phyloP scores from a whole-genome alignment of 2,888 invertebrate genomes.

The Falcaria lacertinaria region DNA sequence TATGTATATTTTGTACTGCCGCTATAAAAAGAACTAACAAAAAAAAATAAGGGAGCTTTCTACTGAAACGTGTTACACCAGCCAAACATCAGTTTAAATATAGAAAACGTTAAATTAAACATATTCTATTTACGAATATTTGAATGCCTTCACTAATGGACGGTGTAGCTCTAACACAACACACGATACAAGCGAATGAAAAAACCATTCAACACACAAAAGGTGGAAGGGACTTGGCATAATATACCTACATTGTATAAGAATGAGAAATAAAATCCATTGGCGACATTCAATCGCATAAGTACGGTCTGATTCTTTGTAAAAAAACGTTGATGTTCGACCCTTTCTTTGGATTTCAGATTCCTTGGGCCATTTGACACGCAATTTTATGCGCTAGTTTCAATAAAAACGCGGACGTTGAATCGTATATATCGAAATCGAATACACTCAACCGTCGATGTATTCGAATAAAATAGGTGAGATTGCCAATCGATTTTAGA shows the following conservation, averaged over 20 bases:
- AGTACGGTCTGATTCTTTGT: slow-evolving; percentile 38
- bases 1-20: too few species aligned
- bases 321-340: slow-evolving; percentile 17
- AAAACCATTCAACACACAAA: background rate
- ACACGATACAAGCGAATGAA: background rate
- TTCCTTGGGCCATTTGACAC: slow-evolving; percentile 50
- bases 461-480: slow-evolving; percentile 7
- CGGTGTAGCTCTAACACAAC: too few species aligned
- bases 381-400: slow-evolving; percentile 55
- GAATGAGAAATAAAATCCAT: slow-evolving; percentile 32
- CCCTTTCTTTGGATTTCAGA: slow-evolving; percentile 28
- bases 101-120: too few species aligned
- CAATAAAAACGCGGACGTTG: slow-evolving; percentile 50
- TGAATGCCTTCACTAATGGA: too few species aligned
- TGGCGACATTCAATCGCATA: slow-evolving; percentile 34
- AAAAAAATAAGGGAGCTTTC: too few species aligned
- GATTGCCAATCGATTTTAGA: background rate
- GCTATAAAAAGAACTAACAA: too few species aligned
- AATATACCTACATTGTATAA: slow-evolving; percentile 18
- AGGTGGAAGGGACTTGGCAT: background rate
- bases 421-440: slow-evolving; percentile 24
- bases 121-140: too few species aligned
- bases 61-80: too few species aligned
- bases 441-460: slow-evolving; percentile 12
- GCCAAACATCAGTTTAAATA: too few species aligned